Base-by-base conservation (phyloP, 2,797 vertebrate genomes). In the Onychomys torridus region DNA sequence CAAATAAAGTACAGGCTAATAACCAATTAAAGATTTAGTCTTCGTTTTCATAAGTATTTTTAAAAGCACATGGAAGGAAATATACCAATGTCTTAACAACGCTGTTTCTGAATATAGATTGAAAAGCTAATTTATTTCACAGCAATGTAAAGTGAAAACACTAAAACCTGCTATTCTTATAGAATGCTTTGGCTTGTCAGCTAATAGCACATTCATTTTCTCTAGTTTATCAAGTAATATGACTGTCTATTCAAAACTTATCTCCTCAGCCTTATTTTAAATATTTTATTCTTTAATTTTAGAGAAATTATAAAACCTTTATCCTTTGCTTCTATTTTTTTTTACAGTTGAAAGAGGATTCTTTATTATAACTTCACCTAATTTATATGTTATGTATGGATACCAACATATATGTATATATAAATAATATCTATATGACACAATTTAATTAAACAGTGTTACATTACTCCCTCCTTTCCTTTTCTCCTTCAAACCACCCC, bases 191-290 rank as follows among this genome's bases (percentile, higher is more conserved):
- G n/a, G 21, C 49, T 37, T 89, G 5, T n/a, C 11, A 46, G 2
- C 59, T 89, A 91, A 37, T 2, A 40, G 55, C 40, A 79, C 5
- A 27, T 88, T 57, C 4, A 14, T 85, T 89, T 95, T 55, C 69
- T 77, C 40, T 75, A 49, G 17, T 82, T 77, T 76, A 65, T 63
- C 21, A 29, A 25, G 14, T 52, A 79, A 78, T 73, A 78, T 79
- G 8, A 67, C 86, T 69, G 13, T 75, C 49, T 76, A 5, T 78
- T 93, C 14, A 89, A 94, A 96, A 76, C 79, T 82, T 92, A 40
- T 21, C 5, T 88, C 37, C 19, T 78, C 13, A 29, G 27, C 0
- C 10, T 73, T 94, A 21, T 52, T 83, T 89, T 63, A 34, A 76
- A 43, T 32, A 59, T 81, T 78, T 19, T 16, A 83, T 87, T 75